phyloP scores from a whole-genome alignment of 2,888 invertebrate species.

The Pristionchus entomophagus region DNA sequence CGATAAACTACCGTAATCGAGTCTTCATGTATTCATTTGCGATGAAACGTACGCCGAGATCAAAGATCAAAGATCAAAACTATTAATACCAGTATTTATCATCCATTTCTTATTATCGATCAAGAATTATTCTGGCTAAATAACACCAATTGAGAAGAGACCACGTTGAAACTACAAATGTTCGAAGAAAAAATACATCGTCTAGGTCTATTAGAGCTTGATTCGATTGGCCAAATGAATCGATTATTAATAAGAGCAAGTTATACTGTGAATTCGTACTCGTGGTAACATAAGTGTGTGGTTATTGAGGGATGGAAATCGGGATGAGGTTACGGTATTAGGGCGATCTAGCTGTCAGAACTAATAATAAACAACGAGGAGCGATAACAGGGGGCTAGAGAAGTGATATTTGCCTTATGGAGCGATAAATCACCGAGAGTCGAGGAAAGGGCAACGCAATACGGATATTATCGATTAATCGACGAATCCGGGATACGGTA shows the following conservation, averaged over 20 bases:
- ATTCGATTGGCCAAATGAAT: neutral
- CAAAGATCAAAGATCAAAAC: neutral
- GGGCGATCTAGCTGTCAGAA: neutral
- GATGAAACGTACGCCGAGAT: neutral
- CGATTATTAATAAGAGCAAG: slow-evolving; percentile 30
- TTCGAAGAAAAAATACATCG: too few relatives aligned
- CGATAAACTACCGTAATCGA: neutral
- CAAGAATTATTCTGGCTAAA: neutral
- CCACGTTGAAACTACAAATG: neutral
- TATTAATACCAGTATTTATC: slow-evolving; percentile 21
- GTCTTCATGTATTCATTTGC: neutral
- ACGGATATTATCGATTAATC: slow-evolving; percentile 16
- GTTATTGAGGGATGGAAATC: neutral
- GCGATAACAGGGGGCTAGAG: neutral
- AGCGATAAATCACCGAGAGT: slow-evolving; percentile 9
- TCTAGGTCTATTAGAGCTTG: neutral
- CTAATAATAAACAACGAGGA: neutral
- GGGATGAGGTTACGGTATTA: neutral
- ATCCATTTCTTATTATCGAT: slow-evolving; percentile 22
- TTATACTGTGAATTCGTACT: slow-evolving; percentile 13
- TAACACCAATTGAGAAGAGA: slow-evolving; percentile 14
- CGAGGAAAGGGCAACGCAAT: neutral
- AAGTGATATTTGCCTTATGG: neutral
- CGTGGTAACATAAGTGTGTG: slow-evolving; percentile 32
- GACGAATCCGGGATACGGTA: slow-evolving; percentile 23